Evolutionary conservation across 2,797 vertebrate species (phyloP).

Genomic region (Xyrichtys novacula): DNA sequence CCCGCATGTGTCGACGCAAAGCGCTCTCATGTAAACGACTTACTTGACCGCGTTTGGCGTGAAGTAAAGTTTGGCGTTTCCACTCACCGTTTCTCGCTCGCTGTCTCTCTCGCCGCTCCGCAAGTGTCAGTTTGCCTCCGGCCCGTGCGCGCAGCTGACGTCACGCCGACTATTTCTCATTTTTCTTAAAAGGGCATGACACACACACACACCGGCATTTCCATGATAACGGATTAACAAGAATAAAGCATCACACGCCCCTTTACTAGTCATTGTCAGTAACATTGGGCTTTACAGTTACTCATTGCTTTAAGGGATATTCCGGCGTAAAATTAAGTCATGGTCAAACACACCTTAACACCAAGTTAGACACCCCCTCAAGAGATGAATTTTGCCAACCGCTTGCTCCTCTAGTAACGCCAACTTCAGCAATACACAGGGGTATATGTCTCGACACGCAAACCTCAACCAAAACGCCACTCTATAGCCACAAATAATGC

Average conservation of each 20-base stretch:
- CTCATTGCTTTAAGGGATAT: too few relatives aligned
- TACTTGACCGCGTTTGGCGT: conserved; percentile 47
- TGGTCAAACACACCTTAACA: too few relatives aligned
- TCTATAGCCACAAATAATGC: too few relatives aligned
- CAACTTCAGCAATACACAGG: too few relatives aligned
- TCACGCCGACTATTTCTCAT: conserved; percentile 74
- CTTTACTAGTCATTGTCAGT: neutral
- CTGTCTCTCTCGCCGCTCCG: conserved; percentile 83
- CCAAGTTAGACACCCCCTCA: too few relatives aligned
- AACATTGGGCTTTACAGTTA: too few relatives aligned
- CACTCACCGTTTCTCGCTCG: conserved; percentile 84
- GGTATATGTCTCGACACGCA: too few relatives aligned
- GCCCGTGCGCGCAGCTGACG: conserved; percentile 78
- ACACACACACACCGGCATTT: conserved; percentile 61
- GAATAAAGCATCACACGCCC: neutral
- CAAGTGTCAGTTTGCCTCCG: conserved; percentile 79
- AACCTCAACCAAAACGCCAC: too few relatives aligned
- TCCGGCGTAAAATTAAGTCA: too few relatives aligned
- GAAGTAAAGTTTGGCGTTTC: conserved; percentile 70
- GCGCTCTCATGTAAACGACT: conserved; percentile 10
- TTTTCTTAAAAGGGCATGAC: conserved; percentile 84
- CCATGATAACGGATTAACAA: conserved; percentile 36
- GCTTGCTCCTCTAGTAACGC: too few relatives aligned
- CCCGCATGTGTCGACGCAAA: conserved; percentile 1
- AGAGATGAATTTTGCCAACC: too few relatives aligned